These are phyloP conservation scores for Patella ulyssiponensis DNA, from an alignment of 2,888 invertebrate genomes.

Conservation along the genomic window DNA sequence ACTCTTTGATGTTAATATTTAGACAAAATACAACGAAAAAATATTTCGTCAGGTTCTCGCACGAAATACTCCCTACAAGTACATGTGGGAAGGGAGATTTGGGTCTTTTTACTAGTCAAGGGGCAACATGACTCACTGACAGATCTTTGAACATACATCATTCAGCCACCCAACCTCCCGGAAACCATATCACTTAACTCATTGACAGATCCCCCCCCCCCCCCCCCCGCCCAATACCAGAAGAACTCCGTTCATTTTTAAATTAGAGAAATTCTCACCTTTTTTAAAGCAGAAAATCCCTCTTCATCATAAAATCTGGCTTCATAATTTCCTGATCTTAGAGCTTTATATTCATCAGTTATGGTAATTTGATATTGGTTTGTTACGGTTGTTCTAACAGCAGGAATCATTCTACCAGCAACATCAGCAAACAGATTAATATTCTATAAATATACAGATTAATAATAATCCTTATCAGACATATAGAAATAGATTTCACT, in stretches of 20 bases:
- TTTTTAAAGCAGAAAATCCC: constrained; percentile 87
- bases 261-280: constrained; percentile 74
- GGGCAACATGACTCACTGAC: too few species aligned
- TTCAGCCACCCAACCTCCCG: not conserved
- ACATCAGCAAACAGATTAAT: constrained; percentile 90
- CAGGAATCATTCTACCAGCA: constrained; percentile 87
- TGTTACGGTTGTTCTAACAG: constrained; percentile 82
- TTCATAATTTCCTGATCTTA: constrained; percentile 85
- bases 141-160: not conserved
- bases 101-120: too few species aligned
- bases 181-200: too few species aligned
- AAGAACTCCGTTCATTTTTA: not conserved
- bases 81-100: too few species aligned
- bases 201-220: too few species aligned
- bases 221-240: too few species aligned
- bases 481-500: too few species aligned
- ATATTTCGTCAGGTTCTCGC: too few species aligned
- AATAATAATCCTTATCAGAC: too few species aligned
- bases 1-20: too few species aligned
- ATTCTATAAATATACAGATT: constrained; percentile 67
- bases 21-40: too few species aligned
- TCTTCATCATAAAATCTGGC: constrained; percentile 93
- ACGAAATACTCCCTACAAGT: too few species aligned
- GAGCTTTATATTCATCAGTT: constrained; percentile 89
- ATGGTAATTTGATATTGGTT: constrained; percentile 92